Conservation (phyloP, 2,888 invertebrate genomes). For the Leptopterna dolabrata region DNA sequence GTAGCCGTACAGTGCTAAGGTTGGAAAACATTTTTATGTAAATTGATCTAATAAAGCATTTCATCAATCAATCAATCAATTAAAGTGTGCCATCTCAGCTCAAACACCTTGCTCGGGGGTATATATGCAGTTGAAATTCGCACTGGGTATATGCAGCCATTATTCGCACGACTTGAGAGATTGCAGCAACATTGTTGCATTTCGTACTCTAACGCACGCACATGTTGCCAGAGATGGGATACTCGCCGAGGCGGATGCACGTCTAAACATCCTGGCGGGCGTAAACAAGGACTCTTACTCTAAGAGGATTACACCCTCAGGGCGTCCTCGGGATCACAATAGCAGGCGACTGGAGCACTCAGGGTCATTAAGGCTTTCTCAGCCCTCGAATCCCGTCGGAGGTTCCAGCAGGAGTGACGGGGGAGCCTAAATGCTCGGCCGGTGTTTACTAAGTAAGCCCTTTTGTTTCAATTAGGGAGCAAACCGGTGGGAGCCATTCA, state of each 20-base stretch:
- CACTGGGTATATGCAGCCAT: too few relatives aligned
- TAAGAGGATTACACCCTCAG: not conserved
- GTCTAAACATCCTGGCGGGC: not conserved
- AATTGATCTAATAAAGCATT: too few relatives aligned
- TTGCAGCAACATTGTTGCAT: too few relatives aligned
- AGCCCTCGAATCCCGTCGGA: not conserved
- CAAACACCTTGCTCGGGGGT: too few relatives aligned
- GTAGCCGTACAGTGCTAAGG: too few relatives aligned
- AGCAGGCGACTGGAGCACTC: not conserved
- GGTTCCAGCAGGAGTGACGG: not conserved
- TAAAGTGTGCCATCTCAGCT: too few relatives aligned
- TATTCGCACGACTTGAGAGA: too few relatives aligned
- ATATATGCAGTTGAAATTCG: too few relatives aligned
- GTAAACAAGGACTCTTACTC: not conserved
- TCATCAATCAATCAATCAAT: too few relatives aligned
- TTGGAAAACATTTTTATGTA: too few relatives aligned
- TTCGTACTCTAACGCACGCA: too few relatives aligned
- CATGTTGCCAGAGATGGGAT: not conserved
- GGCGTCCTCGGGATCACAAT: not conserved
- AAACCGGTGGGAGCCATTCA: not conserved
- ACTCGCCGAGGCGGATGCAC: not conserved
- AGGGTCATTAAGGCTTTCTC: not conserved
- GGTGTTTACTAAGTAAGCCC: constrained; percentile 24
- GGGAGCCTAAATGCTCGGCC: not conserved
- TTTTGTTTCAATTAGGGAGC: constrained; percentile 25